Evolutionary conservation across 2,113 vertebrate species (phyloP).

Genomic region (Halcyon senegalensis): DNA sequence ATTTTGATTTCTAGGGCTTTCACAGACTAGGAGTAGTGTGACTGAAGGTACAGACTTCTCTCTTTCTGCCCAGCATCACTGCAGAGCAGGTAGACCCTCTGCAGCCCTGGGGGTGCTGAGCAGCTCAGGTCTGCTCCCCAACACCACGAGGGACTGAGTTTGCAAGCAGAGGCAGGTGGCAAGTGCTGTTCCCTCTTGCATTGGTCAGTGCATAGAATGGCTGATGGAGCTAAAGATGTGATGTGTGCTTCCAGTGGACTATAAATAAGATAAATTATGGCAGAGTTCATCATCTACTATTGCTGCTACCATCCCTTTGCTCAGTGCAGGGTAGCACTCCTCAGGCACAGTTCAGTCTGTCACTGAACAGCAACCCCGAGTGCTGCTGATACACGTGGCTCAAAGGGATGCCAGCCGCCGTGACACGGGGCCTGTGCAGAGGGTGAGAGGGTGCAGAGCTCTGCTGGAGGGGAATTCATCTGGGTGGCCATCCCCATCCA

Average conservation of each 20-base stretch:
- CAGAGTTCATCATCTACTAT: background rate
- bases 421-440: rapidly evolving
- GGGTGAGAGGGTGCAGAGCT: background rate
- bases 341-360: background rate
- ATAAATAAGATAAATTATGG: background rate
- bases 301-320: background rate
- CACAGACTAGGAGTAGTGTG: background rate
- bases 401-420: background rate
- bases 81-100: background rate
- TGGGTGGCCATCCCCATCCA: background rate
- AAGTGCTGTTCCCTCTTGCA: background rate
- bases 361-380: rapidly evolving
- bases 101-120: background rate
- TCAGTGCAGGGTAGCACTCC: background rate
- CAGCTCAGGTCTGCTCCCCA: background rate
- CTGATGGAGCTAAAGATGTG: background rate
- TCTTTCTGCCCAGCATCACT: background rate
- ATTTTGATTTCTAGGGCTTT: background rate
- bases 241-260: background rate
- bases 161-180: background rate
- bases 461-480: background rate
- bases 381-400: background rate
- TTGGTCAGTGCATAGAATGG: background rate
- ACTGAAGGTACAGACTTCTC: background rate
- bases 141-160: rapidly evolving